phyloP scores from a whole-genome alignment of 64 coral and sea anemone species.

The Stichodactyla helianthus region DNA sequence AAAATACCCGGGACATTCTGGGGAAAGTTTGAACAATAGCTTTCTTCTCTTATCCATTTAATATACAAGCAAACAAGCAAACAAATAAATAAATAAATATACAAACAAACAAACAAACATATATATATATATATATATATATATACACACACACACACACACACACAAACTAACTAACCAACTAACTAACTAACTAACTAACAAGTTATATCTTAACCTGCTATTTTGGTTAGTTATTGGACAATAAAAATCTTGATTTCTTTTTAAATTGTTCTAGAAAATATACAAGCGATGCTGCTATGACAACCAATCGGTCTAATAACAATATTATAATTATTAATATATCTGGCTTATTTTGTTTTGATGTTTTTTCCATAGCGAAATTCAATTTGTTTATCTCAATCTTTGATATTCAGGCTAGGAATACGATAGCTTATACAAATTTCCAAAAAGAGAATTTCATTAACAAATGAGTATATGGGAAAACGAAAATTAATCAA shows the following conservation, averaged over 20 bases:
- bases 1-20: no score
- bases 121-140: no score
- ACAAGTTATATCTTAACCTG: not conserved
- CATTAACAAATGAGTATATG: not conserved
- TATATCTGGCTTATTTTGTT: not conserved
- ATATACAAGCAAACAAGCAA: no score
- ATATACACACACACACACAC: no score
- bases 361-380: not conserved
- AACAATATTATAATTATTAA: not conserved
- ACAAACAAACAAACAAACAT: no score
- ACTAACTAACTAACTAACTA: not conserved
- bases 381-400: not conserved
- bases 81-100: no score
- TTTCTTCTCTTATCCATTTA: no score
- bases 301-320: not conserved
- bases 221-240: not conserved
- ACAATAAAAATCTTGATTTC: not conserved
- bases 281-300: not conserved
- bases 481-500: not conserved
- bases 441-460: not conserved
- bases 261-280: not conserved
- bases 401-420: not conserved
- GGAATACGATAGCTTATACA: not conserved
- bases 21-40: no score
- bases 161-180: not conserved